Percentiles rank a stretch among this genome's conserved stretches.
Evolutionary conservation across 2,113 vertebrate genomes (phyloP).

Genomic region (Sinocyclocheilus rhinocerous): DNA sequence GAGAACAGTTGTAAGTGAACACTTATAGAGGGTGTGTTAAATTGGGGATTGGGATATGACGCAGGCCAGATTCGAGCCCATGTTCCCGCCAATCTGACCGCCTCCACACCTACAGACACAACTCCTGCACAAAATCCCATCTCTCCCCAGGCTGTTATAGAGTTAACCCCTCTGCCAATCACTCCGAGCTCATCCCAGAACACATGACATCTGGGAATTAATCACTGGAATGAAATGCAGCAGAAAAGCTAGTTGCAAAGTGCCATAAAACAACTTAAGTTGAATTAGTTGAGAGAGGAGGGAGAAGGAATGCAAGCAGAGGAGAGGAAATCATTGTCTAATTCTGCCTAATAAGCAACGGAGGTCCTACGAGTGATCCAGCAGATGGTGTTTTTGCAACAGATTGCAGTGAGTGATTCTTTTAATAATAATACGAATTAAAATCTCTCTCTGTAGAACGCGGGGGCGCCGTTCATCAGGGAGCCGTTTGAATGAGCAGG

Average conservation of each 20-base stretch:
- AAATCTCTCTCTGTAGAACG: slow-evolving; percentile 65
- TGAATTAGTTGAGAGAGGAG: slow-evolving; percentile 47
- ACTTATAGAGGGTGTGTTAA: neutral
- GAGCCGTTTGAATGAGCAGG: slow-evolving; percentile 64
- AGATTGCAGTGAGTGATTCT: slow-evolving; percentile 70
- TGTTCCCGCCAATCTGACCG: neutral
- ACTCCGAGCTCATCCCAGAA: slow-evolving; percentile 38
- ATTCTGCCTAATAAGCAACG: slow-evolving; percentile 71
- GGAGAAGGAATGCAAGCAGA: slow-evolving; percentile 38
- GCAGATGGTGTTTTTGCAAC: slow-evolving; percentile 72
- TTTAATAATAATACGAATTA: slow-evolving; percentile 72
- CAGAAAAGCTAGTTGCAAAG: slow-evolving; percentile 46
- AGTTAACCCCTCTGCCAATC: slow-evolving; percentile 44
- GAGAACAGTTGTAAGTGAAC: neutral
- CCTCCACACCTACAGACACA: neutral
- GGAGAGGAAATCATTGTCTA: slow-evolving; percentile 68
- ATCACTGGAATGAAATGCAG: slow-evolving; percentile 54
- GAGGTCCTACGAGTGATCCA: slow-evolving; percentile 66
- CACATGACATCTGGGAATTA: slow-evolving; percentile 58
- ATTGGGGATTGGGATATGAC: neutral
- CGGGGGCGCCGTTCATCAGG: slow-evolving; percentile 59
- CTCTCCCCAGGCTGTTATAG: neutral
- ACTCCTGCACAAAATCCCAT: slow-evolving; percentile 6
- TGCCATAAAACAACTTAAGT: slow-evolving; percentile 56
- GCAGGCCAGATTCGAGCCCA: neutral